Evolutionary conservation across 2,888 invertebrate genomes (phyloP).

Genomic region (Hirudinaria manillensis): DNA sequence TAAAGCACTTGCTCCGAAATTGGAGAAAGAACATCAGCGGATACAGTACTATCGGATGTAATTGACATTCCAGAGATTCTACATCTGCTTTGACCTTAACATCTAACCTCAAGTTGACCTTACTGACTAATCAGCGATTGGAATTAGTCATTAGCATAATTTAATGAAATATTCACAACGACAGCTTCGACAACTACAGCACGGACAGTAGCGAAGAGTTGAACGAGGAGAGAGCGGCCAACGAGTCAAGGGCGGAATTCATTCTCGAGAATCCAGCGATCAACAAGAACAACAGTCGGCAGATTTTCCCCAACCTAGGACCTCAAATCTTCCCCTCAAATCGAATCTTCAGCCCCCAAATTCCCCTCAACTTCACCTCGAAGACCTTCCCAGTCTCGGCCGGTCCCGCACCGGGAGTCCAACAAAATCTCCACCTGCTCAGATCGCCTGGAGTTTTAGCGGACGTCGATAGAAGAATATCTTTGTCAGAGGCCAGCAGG

Average conservation of each 20-base stretch:
- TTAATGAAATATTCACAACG: no score
- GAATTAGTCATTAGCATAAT: no score
- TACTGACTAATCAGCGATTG: no score
- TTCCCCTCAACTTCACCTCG: neutral
- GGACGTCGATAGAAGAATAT: no score
- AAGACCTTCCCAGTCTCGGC: slow-evolving; percentile 1
- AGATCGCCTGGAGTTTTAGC: no score
- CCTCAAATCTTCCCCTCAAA: neutral
- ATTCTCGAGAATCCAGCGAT: neutral
- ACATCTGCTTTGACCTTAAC: no score
- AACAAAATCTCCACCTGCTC: neutral
- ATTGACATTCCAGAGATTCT: no score
- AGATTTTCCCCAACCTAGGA: neutral
- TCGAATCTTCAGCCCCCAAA: slow-evolving; percentile 1
- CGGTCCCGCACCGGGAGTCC: neutral
- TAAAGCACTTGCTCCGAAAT: no score
- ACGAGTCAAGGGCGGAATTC: neutral
- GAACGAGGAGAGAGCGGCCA: neutral
- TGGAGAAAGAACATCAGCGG: no score
- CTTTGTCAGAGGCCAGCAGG: no score
- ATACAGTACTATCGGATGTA: no score
- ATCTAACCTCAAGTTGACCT: no score
- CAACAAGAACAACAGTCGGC: neutral
- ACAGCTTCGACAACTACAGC: slow-evolving; percentile 1
- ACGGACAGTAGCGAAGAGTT: slow-evolving; percentile 1